Base-by-base conservation (phyloP, 2,888 invertebrate species). In the Chirona hameri region DNA sequence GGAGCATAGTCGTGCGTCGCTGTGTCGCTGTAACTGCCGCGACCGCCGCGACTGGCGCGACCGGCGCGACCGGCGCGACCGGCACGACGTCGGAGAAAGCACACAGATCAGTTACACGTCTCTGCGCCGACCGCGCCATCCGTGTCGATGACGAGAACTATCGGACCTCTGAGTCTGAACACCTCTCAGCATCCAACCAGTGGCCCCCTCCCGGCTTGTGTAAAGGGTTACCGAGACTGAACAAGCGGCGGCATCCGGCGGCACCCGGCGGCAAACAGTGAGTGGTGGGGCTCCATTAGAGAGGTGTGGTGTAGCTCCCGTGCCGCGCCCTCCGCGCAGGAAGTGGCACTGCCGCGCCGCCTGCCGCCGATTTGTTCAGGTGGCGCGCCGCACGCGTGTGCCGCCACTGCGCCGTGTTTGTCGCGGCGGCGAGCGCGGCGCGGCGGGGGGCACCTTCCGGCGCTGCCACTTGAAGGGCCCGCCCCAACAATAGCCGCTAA, bases 381-480 rank as follows among this genome's bases (percentile, higher is more conserved):
- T 69, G 69, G 29, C 69, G 69, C 60, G 60, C 24, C 60, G 60
- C 60, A n/a, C 57, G 57, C 60, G 60, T 60, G 60, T 60, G 60
- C 60, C 60, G 60, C 60, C 60, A 48, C 48, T 12, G 60, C 24
- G 31, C 76, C 39, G 76, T 76, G 76, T 76, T 31, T 31, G 76
- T 72, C 12, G 18, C 39, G 57, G 18, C 18, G n/a, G 60, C 60
- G 24, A 21, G 10, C 39, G 39, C 39, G 21, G 60, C 21, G 5
- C 60, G 57, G 57, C 18, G 21, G 57, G n/a, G 57, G 57, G 57
- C 57, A 57, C 60, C 60, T 60, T 60, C 60, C 60, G 60, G n/a
- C 60, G 60, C 24, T 39, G 76, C 39, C 76, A 76, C 76, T 76
- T 76, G 76, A 76, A 76, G 76, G 76, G 31, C 18, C 27, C 76